phyloP scores from a whole-genome alignment of 2,888 invertebrate genomes.

The Unio pictorum region DNA sequence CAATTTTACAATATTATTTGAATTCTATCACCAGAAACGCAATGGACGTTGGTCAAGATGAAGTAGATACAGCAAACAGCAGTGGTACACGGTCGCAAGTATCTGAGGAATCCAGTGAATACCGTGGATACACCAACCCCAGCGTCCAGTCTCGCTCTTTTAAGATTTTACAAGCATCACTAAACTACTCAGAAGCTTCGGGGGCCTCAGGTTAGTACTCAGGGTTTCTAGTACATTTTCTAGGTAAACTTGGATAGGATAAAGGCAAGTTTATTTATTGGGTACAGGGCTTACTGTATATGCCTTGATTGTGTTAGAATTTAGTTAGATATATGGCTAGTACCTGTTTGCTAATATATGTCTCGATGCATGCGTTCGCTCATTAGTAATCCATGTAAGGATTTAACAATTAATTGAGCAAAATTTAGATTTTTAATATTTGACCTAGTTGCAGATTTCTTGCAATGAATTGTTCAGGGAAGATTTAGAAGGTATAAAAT shows the following conservation, averaged over 20 bases:
- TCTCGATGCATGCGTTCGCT: too few species aligned
- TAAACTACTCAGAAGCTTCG: conserved; percentile 45
- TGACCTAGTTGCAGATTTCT: too few species aligned
- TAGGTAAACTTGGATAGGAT: too few species aligned
- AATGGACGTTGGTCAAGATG: conserved; percentile 21
- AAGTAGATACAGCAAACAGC: conserved; percentile 11
- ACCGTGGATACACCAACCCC: conserved; percentile 52
- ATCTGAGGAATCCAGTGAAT: conserved; percentile 47
- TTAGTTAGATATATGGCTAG: too few species aligned
- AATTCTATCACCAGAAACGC: conserved; percentile 20
- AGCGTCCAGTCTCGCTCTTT: conserved; percentile 59
- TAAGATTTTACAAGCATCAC: conserved; percentile 52
- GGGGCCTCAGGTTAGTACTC: conserved; percentile 29
- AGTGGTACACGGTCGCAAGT: conserved; percentile 10
- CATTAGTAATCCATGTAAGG: too few species aligned
- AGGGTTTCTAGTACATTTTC: conserved; percentile 20
- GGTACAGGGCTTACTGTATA: background rate
- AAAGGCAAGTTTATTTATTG: background rate
- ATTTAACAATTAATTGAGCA: too few species aligned
- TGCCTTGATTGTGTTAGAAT: too few species aligned
- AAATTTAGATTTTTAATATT: too few species aligned
- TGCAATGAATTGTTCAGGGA: too few species aligned
- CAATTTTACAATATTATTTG: too few species aligned
- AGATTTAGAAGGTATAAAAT: too few species aligned
- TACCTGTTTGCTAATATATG: too few species aligned